phyloP scores from a whole-genome alignment of 2,113 vertebrate genomes.

The Motacilla alba region DNA sequence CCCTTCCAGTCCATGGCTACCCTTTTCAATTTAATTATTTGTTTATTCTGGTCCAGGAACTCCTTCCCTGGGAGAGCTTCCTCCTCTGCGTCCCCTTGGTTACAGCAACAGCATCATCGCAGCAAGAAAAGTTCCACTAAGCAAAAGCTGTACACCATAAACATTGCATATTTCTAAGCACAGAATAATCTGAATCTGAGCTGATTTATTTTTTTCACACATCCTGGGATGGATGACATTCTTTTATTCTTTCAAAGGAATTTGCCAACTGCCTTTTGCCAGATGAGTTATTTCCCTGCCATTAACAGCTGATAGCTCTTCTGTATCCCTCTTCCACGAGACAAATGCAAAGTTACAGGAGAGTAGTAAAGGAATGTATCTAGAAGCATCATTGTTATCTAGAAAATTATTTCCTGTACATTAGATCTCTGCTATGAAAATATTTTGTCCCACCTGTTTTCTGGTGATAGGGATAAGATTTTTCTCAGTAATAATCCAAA shows the following conservation, averaged over 20 bases:
- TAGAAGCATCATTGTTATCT: neutral
- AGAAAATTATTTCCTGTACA: neutral
- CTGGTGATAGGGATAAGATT: neutral
- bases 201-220: neutral
- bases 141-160: neutral
- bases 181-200: neutral
- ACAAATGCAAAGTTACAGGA: neutral
- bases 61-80: neutral
- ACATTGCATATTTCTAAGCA: neutral
- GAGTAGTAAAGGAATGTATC: neutral
- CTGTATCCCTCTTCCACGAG: neutral
- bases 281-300: neutral
- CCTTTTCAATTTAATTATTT: neutral
- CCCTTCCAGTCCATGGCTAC: neutral
- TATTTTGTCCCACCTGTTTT: neutral
- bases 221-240: rapidly evolving
- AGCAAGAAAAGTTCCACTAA: neutral
- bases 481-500: neutral
- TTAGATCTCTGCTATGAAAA: neutral
- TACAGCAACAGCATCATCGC: neutral
- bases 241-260: neutral
- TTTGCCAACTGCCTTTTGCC: neutral
- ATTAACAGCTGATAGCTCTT: neutral
- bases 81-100: neutral
- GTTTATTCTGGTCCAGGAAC: neutral